phyloP scores from a whole-genome alignment of 2,797 vertebrate species.

The Clarias fuscus region DNA sequence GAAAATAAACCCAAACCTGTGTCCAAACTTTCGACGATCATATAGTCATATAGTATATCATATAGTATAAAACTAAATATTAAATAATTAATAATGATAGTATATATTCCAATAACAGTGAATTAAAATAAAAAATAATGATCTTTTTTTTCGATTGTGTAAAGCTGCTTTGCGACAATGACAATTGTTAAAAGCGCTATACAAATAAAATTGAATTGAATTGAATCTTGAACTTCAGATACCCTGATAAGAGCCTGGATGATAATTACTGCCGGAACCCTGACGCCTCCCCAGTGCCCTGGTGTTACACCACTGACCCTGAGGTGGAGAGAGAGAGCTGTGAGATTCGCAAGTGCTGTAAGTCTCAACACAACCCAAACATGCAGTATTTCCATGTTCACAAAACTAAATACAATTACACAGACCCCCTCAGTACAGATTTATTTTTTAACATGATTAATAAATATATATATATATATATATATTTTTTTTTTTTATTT shows the following conservation, averaged over 20 bases:
- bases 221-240: conserved; percentile 70
- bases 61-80: not conserved
- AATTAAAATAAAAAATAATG: not conserved
- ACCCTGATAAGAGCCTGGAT: conserved; percentile 89
- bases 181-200: too few species aligned
- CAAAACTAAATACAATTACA: not conserved
- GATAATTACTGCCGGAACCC: conserved; percentile 98
- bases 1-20: too few species aligned
- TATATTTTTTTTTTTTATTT: too few species aligned
- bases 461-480: too few species aligned
- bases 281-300: conserved; percentile 88
- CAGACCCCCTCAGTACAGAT: not conserved
- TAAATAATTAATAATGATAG: not conserved
- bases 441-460: not conserved
- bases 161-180: too few species aligned
- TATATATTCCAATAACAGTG: not conserved
- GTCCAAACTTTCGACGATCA: too few species aligned
- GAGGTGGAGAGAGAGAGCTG: conserved; percentile 84
- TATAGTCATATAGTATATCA: too few species aligned
- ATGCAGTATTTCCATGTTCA: not conserved
- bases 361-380: conserved; percentile 53
- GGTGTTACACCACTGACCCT: conserved; percentile 91
- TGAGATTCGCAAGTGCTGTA: conserved; percentile 85
- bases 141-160: not conserved
- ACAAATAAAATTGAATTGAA: too few species aligned